Evolutionary conservation across 92 coral and sea anemone species (phyloP), one percentile per base, ranked within the genome.

Genomic region (Parazoanthus atlanticus): DNA sequence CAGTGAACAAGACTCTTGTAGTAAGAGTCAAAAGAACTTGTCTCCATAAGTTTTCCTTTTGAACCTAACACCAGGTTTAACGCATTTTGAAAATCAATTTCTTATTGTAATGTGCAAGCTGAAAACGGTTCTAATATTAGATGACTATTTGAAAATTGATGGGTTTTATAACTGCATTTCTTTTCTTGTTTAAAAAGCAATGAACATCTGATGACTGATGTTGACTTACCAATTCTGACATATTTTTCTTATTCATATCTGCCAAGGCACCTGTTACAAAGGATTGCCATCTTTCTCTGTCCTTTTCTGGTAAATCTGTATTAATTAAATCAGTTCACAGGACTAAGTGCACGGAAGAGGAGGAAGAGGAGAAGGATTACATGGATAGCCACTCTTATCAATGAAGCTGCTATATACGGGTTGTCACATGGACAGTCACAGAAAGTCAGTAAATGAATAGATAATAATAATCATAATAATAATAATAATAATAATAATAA

Each of bases 181-280:
- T 21, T 7, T 56, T 15, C 0, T 73, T 73, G 49, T 7, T n/a
- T 11, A 21, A 38, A 32, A 29, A 52, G 58, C 58, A 52, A 52
- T 12, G 46, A 67, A 12, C 26, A 61, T 58, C 25, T 32, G 38
- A 49, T 25, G 66, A 56, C 17, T 21, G n/a, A 58, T 52, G 6
- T 8, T 25, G 71, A 54, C 98, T 90, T 86, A 96, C 99, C 99
- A 97, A 78, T 49, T 97, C 99, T 78, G 99, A 89, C 11, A 89
- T 86, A 86, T 97, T 97, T 66, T 93, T 93, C 93, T 97, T 97
- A 93, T 97, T 97, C 76, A 95, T 94, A 76, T 95, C 98, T 32
- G 97, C 96, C 84, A 97, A 90, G 12, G 92, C 94, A 58, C 99
- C 97, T 16, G 96, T 89, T 67, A 97, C 99, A 92, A 97, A 97